Evolutionary conservation across 2,888 invertebrate genomes (phyloP).

Genomic region (Agonopterix heracliana): DNA sequence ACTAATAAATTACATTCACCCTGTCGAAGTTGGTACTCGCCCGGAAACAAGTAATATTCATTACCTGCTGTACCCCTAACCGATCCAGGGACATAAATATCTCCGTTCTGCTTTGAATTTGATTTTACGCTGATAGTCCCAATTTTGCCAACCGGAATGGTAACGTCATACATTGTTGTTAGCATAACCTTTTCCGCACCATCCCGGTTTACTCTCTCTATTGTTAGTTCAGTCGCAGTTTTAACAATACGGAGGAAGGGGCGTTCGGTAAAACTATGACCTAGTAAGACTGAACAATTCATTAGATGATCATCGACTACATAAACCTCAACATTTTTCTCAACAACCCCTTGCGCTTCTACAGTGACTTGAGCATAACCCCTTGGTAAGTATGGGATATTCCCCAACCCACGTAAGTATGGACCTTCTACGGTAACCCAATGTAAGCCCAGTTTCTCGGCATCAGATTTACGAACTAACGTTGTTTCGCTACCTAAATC

Average conservation of each 20-base stretch:
- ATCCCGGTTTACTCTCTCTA: background rate
- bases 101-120: background rate
- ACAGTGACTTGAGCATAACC: constrained; percentile 7
- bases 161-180: background rate
- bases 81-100: background rate
- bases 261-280: constrained; percentile 7
- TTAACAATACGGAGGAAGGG: constrained; percentile 4
- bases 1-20: background rate
- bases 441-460: constrained; percentile 8
- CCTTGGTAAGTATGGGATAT: constrained; percentile 13
- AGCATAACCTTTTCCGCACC: background rate
- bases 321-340: constrained; percentile 12
- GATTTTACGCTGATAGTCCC: background rate
- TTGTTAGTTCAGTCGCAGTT: constrained; percentile 1
- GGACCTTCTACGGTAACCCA: constrained; percentile 11
- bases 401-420: constrained; percentile 14
- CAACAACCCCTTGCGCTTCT: constrained; percentile 15
- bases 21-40: background rate
- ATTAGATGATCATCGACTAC: constrained; percentile 14
- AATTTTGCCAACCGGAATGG: background rate
- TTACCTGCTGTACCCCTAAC: background rate
- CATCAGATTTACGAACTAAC: constrained; percentile 13
- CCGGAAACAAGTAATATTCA: constrained; percentile 3
- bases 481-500: constrained; percentile 18
- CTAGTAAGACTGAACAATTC: constrained; percentile 4